Conservation (phyloP, 2,888 invertebrate species). For the Hyalella azteca region DNA sequence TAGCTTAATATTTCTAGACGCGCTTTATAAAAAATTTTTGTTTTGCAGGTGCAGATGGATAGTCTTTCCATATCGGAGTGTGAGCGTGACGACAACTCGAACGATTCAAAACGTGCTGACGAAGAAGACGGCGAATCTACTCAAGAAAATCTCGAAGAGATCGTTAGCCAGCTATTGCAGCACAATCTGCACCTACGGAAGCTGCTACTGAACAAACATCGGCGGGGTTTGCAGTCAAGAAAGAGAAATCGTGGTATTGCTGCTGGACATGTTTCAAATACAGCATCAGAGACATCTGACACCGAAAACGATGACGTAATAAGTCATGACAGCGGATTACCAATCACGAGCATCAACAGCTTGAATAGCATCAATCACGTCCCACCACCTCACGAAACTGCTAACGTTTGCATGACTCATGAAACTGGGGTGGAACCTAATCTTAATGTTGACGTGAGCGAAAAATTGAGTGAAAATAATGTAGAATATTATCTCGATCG, state of each 20-base stretch:
- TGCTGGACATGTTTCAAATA: neutral
- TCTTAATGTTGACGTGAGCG: neutral
- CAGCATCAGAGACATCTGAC: slow-evolving; percentile 60
- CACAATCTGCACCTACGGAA: slow-evolving; percentile 83
- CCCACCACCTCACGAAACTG: neutral
- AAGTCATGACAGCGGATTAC: slow-evolving; percentile 30
- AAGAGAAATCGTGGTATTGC: slow-evolving; percentile 29
- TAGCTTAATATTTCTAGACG: too few relatives aligned
- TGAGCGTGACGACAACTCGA: slow-evolving; percentile 44
- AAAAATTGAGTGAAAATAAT: neutral
- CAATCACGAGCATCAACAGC: slow-evolving; percentile 25
- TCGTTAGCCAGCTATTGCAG: slow-evolving; percentile 81
- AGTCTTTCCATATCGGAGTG: slow-evolving; percentile 45
- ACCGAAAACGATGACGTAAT: slow-evolving; percentile 60
- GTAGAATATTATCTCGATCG: neutral
- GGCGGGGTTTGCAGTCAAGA: slow-evolving; percentile 40
- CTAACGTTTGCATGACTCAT: neutral
- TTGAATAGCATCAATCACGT: slow-evolving; percentile 29
- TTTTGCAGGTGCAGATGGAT: neutral
- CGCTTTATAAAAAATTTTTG: neutral
- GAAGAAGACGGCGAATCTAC: slow-evolving; percentile 27
- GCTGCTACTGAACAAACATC: slow-evolving; percentile 73
- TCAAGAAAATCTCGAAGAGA: slow-evolving; percentile 71
- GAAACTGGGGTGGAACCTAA: neutral
- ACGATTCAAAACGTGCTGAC: neutral